phyloP scores from a whole-genome alignment of 2,797 vertebrate species.

The Molossus molossus region DNA sequence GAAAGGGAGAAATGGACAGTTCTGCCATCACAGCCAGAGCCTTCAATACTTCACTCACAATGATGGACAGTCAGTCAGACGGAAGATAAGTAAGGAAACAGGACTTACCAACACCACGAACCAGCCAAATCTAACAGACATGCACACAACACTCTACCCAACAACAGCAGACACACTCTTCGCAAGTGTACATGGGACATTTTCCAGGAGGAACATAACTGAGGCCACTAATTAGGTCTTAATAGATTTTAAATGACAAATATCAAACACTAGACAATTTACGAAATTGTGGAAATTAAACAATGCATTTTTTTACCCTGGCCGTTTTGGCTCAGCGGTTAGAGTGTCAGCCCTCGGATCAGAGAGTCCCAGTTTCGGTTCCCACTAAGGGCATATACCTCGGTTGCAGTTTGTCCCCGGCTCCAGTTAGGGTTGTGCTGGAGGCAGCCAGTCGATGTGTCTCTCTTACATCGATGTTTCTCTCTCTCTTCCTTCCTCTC shows the following conservation, averaged over 20 bases:
- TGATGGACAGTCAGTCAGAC: background rate
- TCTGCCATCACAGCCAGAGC: background rate
- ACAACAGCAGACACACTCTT: background rate
- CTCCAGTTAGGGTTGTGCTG: no score
- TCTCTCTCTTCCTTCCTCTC: no score
- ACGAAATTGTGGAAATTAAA: background rate
- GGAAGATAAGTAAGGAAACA: background rate
- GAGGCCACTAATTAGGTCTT: background rate
- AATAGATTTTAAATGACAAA: background rate
- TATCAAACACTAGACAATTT: background rate
- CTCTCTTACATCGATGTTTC: no score
- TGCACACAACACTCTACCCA: no score
- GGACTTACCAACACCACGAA: background rate
- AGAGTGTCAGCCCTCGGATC: no score
- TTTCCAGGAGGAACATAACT: background rate
- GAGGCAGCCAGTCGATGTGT: no score
- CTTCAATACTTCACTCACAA: background rate
- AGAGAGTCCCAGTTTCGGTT: no score
- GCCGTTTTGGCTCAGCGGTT: no score
- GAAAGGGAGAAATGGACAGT: background rate
- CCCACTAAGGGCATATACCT: no score
- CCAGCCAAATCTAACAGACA: background rate
- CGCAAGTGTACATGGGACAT: background rate
- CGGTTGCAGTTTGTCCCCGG: no score
- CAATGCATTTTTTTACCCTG: no score